A percentile compares a stretch with the other conserved stretches of the same genome.
Conservation (phyloP, 1,140 invertebrate species). For the Drosophila lini region DNA sequence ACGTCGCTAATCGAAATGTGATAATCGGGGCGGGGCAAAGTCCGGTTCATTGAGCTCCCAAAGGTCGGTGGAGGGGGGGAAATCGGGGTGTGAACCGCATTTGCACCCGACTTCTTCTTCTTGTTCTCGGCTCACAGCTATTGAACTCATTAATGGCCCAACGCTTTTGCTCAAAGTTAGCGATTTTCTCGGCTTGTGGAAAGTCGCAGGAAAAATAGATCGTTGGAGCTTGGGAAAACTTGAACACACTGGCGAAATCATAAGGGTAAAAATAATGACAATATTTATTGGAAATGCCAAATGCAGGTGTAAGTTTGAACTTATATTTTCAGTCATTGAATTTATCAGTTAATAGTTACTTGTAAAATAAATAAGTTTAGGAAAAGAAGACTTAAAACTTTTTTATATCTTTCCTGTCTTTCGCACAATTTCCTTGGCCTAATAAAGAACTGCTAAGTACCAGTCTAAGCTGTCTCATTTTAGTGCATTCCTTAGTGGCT, state of each 20-base stretch:
- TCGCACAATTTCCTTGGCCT: not conserved
- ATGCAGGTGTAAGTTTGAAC: not conserved
- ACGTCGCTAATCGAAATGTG: slow-evolving; percentile 69
- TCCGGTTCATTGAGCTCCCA: slow-evolving; percentile 53
- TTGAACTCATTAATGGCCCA: slow-evolving; percentile 74
- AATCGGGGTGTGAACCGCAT: slow-evolving; percentile 31
- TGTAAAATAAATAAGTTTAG: not conserved
- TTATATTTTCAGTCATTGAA: not conserved
- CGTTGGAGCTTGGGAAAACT: slow-evolving; percentile 23
- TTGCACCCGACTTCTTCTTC: slow-evolving; percentile 60
- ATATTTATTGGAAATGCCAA: not conserved
- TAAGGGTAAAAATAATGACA: slow-evolving; percentile 2
- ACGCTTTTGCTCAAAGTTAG: slow-evolving; percentile 31
- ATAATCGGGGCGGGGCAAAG: slow-evolving; percentile 62
- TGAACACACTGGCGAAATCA: slow-evolving; percentile 9
- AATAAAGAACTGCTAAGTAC: not conserved
- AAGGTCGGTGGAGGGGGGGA: slow-evolving; percentile 4
- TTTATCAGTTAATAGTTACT: not conserved
- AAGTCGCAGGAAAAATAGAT: slow-evolving; percentile 50
- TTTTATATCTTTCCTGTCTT: not conserved
- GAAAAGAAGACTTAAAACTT: not conserved
- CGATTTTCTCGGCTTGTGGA: slow-evolving; percentile 52
- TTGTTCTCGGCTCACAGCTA: slow-evolving; percentile 37
- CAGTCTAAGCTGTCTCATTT: not conserved
- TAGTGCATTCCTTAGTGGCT: slow-evolving; percentile 4